Evolutionary conservation across 2,888 invertebrate species (phyloP).

Genomic region (Machimus rusticus): DNA sequence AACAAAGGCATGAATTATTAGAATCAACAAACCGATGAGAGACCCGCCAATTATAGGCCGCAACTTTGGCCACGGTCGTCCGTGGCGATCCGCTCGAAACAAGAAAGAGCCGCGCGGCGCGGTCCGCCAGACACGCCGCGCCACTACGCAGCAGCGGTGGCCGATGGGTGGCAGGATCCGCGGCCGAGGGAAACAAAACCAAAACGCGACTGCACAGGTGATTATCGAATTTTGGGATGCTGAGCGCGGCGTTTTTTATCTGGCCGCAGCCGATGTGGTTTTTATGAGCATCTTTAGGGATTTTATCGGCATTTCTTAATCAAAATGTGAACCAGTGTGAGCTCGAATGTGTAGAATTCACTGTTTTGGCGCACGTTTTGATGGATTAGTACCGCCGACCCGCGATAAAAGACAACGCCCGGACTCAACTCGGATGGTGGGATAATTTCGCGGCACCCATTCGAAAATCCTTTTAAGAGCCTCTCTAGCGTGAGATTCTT

Average conservation of each 20-base stretch:
- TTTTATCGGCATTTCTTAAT: conserved; percentile 34
- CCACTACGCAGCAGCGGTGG: background rate
- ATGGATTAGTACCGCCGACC: conserved; percentile 24
- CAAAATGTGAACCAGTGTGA: conserved; percentile 27
- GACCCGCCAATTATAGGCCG: conserved; percentile 44
- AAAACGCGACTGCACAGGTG: conserved; percentile 30
- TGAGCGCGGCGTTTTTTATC: conserved; percentile 36
- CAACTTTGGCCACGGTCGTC: background rate
- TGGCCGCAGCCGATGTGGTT: conserved; percentile 4
- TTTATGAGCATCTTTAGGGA: conserved; percentile 35
- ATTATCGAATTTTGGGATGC: conserved; percentile 42
- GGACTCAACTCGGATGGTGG: background rate
- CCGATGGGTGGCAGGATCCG: conserved; percentile 21
- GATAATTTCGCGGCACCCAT: background rate
- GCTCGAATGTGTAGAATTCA: conserved; percentile 32
- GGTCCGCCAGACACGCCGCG: background rate
- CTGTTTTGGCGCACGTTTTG: conserved; percentile 41
- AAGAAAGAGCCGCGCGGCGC: background rate
- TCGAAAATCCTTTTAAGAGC: background rate
- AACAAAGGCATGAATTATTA: conserved; percentile 46
- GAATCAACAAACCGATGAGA: conserved; percentile 46
- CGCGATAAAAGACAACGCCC: background rate
- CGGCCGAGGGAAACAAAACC: background rate
- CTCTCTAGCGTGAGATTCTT: background rate
- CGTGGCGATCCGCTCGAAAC: background rate